Evolutionary conservation across 2,797 vertebrate species (phyloP), one percentile per base, ranked within the genome.

Genomic region (Loris lydekkerianus): DNA sequence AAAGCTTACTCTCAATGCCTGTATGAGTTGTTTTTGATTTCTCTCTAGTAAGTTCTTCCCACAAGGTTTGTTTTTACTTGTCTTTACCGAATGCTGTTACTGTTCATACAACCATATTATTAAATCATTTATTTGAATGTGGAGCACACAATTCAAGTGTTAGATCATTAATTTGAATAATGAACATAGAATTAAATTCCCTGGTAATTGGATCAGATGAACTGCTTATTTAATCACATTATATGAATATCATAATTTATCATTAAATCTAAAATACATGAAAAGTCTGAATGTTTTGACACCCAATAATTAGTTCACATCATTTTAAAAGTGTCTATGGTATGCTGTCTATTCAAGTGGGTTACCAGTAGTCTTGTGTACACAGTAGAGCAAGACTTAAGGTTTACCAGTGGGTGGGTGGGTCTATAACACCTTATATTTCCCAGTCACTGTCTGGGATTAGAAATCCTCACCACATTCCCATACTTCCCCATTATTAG

Each of bases 121-220:
- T 84, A 63, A 93, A 80, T 90, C 85, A 69, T 67, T 94, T 25
- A 86, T 91, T 84, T 96, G 77, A 87, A 91, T 23, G 34, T 46
- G 37, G 73, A 29, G 34, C 61, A 56, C 17, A 87, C 6, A 25
- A 60, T 82, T 87, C 31, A 86, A 91, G 76, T 72, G 40, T 67
- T 67, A 82, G 91, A 60, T 31, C 81, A 27, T 60, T 61, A 53
- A 86, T 95, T 63, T 91, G 86, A 96, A 70, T 63, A 86, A 76
- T 37, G 82, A 86, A 91, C 17, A 11, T 14, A 83, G 78, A 95
- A 81, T 92, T 90, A 94, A 81, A 89, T 86, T 93, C 29, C 8
- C 9, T 25, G 31, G 49, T 80, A 65, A 94, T 43, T 90, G 58
- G 49, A 86, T 40, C 34, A 2, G 46, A 92, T 86, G 15, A 85